Evolutionary conservation across 2,888 invertebrate species (phyloP).

Genomic region (Scaptomyza caliginosa): DNA sequence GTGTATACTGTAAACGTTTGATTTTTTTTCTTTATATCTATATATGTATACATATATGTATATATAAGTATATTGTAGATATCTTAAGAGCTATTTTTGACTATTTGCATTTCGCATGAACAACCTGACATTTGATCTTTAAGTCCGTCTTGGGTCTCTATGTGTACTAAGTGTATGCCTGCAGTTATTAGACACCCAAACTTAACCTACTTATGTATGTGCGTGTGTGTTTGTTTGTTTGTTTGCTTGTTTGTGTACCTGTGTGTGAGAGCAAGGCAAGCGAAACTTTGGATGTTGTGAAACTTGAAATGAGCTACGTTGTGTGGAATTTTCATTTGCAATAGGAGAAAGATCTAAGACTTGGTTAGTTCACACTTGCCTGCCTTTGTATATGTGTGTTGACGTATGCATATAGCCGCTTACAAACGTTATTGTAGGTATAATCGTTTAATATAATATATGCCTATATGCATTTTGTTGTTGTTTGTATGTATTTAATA

Average conservation of each 20-base stretch:
- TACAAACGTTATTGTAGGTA: slow-evolving; percentile 9
- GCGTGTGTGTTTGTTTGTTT: not conserved
- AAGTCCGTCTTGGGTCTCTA: slow-evolving; percentile 46
- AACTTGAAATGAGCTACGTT: not conserved
- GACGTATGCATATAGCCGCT: slow-evolving; percentile 5
- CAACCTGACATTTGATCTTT: slow-evolving; percentile 59
- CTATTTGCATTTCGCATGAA: slow-evolving; percentile 48
- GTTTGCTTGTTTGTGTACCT: not conserved
- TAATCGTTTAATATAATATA: slow-evolving; percentile 25
- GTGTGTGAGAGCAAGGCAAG: slow-evolving; percentile 18
- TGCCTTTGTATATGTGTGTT: slow-evolving; percentile 2
- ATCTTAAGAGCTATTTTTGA: slow-evolving; percentile 35
- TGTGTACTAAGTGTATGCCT: slow-evolving; percentile 24
- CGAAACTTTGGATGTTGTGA: not conserved
- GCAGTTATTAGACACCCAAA: slow-evolving; percentile 51
- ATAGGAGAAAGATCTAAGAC: slow-evolving; percentile 17
- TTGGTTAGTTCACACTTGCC: slow-evolving; percentile 7
- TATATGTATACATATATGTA: not conserved
- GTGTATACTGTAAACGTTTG: slow-evolving; percentile 76
- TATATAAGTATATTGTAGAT: slow-evolving; percentile 24
- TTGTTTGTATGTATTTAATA: slow-evolving; percentile 45
- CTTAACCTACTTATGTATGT: slow-evolving; percentile 41
- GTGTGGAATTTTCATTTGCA: not conserved
- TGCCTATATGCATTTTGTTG: slow-evolving; percentile 23
- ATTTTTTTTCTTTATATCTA: slow-evolving; percentile 23